Percentiles rank a stretch among this genome's conserved stretches.
These are phyloP conservation scores for Alethe castanea DNA, from an alignment of 2,113 vertebrate species.

Conservation along the genomic window DNA sequence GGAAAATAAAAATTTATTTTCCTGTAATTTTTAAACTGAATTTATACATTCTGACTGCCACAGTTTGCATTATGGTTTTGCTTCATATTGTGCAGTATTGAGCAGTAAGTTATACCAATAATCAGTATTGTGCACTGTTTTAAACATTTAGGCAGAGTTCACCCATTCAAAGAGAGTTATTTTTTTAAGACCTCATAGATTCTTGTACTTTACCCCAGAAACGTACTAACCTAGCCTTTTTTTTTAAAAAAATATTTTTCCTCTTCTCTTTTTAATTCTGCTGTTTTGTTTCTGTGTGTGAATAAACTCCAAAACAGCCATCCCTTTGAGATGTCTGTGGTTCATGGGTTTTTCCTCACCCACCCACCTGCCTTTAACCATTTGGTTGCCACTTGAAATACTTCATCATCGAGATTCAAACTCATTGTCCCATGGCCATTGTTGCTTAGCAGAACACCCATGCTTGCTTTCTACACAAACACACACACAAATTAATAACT, in stretches of 20 bases:
- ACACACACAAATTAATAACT: slow-evolving; percentile 59
- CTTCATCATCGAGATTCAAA: slow-evolving; percentile 45
- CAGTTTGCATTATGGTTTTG: neutral
- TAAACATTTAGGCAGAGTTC: neutral
- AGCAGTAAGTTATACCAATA: neutral
- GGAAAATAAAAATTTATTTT: neutral
- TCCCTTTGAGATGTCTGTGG: neutral
- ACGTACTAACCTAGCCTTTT: neutral
- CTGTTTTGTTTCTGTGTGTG: neutral
- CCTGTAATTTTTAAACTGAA: neutral
- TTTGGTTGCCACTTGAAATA: slow-evolving; percentile 49
- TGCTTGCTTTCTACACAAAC: slow-evolving; percentile 64
- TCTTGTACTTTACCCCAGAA: neutral
- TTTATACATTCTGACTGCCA: neutral
- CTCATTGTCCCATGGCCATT: slow-evolving; percentile 59
- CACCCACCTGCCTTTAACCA: slow-evolving; percentile 37
- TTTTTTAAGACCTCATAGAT: neutral
- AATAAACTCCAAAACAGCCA: neutral
- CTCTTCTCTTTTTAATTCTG: neutral
- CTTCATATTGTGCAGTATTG: neutral
- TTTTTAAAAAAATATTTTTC: no score
- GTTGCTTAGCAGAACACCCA: slow-evolving; percentile 60
- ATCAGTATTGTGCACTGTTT: neutral
- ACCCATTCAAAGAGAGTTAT: neutral
- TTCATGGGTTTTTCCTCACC: neutral